A percentile compares a stretch with the other conserved stretches of the same genome.
phyloP scores from a whole-genome alignment of 2,797 vertebrate species.

The Hypotaenidia okinawae region DNA sequence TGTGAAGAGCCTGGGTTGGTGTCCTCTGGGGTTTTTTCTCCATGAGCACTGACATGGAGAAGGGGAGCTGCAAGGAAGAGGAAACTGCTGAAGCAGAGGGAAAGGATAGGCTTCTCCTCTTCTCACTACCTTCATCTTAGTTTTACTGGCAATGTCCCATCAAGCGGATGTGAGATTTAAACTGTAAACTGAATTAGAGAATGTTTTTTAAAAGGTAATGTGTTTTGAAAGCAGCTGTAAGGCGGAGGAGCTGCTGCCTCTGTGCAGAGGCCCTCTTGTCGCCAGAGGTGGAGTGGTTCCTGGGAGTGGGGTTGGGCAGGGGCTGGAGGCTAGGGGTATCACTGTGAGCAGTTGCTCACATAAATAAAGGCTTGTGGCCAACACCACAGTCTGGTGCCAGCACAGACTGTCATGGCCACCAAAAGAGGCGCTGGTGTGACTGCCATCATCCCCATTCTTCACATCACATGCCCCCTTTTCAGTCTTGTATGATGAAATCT shows the following conservation, averaged over 20 bases:
- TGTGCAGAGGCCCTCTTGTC: neutral
- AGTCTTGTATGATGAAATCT: neutral
- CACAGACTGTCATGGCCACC: neutral
- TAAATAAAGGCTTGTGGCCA: constrained; percentile 4
- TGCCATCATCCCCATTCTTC: neutral
- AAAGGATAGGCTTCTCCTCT: neutral
- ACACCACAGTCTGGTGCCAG: neutral
- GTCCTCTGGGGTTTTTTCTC: neutral
- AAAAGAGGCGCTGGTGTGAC: neutral
- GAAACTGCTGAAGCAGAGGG: neutral
- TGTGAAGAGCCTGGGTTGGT: accelerated
- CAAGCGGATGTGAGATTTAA: constrained; percentile 2
- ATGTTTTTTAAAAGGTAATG: neutral
- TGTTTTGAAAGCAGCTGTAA: neutral
- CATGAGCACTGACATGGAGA: neutral
- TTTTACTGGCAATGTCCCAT: constrained; percentile 1
- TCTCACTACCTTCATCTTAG: neutral
- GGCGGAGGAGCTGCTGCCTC: neutral
- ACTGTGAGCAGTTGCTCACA: neutral
- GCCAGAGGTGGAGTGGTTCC: neutral
- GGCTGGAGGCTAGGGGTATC: neutral
- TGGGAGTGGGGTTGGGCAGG: accelerated
- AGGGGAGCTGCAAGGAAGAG: neutral
- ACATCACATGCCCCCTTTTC: neutral
- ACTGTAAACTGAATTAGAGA: neutral